Evolutionary conservation across 2,888 invertebrate genomes (phyloP), one percentile per base, ranked within the genome.

Genomic region (Suillia variegata): DNA sequence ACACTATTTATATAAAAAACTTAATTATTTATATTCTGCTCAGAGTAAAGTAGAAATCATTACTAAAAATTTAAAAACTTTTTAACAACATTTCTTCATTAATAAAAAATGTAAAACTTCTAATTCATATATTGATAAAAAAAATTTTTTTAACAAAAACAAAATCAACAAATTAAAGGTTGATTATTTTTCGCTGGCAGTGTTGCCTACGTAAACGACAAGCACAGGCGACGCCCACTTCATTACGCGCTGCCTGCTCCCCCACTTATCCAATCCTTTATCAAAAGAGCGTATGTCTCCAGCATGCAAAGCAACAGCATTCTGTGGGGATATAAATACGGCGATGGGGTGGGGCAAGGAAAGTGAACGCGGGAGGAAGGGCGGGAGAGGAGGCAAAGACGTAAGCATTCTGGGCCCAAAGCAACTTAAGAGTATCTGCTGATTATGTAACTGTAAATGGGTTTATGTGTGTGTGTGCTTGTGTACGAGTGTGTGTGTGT

Each of bases 151-250:
- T n/a, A n/a, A n/a, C n/a, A n/a, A n/a, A n/a, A n/a, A n/a, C n/a
- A n/a, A n/a, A n/a, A n/a, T n/a, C n/a, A n/a, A n/a, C n/a, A n/a
- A n/a, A n/a, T n/a, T n/a, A n/a, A n/a, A n/a, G n/a, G n/a, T n/a
- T n/a, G n/a, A n/a, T n/a, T n/a, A n/a, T n/a, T n/a, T n/a, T n/a
- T n/a, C n/a, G n/a, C n/a, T n/a, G n/a, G n/a, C n/a, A n/a, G n/a
- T n/a, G n/a, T n/a, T n/a, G n/a, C n/a, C n/a, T n/a, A n/a, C n/a
- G n/a, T n/a, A n/a, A n/a, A n/a, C n/a, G n/a, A n/a, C n/a, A n/a
- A n/a, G n/a, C n/a, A n/a, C n/a, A n/a, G n/a, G 38, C 38, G n/a
- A 38, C 38, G 38, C 38, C 38, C 38, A 38, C 38, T 38, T 38
- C 38, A 38, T 38, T 38, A 38, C 38, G 10, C 38, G 38, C 38